phyloP scores from a whole-genome alignment of 2,797 vertebrate genomes.

The Etheostoma perlongum region DNA sequence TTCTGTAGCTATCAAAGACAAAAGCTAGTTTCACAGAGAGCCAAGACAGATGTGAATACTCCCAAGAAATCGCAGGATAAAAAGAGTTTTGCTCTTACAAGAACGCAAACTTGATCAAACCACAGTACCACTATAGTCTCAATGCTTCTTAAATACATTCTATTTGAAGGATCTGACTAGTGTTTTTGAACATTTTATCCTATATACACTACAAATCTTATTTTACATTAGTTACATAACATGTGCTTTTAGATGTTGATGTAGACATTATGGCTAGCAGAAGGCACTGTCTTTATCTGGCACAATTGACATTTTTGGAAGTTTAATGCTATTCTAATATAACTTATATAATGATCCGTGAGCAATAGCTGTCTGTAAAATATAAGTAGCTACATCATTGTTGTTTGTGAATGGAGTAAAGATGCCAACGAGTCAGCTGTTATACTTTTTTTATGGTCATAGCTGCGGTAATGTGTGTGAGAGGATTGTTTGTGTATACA shows the following conservation, averaged over 20 bases:
- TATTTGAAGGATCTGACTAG: constrained; percentile 8
- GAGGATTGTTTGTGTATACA: too few species aligned
- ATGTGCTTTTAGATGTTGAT: constrained; percentile 1
- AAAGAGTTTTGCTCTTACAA: constrained; percentile 27
- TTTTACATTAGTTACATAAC: neutral
- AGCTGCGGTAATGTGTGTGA: too few species aligned
- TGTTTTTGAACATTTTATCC: neutral
- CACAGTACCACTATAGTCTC: neutral
- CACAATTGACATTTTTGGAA: neutral
- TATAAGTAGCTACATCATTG: neutral
- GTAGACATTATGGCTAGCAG: neutral
- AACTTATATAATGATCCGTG: neutral
- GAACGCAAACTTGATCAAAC: constrained; percentile 32
- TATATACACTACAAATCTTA: constrained; percentile 1
- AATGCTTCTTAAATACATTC: neutral
- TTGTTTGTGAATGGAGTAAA: neutral
- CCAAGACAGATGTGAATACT: constrained; percentile 20
- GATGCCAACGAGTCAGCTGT: neutral
- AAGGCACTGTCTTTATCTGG: neutral
- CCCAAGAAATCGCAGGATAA: neutral
- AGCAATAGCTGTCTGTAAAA: neutral
- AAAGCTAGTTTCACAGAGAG: constrained; percentile 12
- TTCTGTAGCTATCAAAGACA: constrained; percentile 26
- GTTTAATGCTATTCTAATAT: neutral
- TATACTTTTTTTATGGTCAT: too few species aligned